Conservation (phyloP, 2,113 vertebrate species). For the Trochalopteron elliotii region DNA sequence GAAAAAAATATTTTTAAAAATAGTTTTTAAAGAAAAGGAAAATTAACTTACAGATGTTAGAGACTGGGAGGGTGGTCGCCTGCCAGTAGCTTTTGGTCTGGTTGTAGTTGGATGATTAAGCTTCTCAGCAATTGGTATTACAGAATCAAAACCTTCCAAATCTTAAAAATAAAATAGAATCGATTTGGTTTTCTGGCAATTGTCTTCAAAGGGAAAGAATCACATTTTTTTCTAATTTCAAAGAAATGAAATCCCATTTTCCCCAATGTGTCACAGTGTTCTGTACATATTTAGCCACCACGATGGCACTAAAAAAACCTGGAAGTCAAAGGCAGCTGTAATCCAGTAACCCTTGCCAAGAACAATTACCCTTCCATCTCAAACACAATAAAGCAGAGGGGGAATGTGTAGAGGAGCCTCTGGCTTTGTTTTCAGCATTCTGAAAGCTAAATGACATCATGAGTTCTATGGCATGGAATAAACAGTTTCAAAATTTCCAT, state of each 20-base stretch:
- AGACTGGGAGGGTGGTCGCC: slow-evolving; percentile 93
- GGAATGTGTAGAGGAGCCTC: not conserved
- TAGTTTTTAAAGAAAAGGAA: not conserved
- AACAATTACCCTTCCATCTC: slow-evolving; percentile 9
- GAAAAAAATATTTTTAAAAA: not conserved
- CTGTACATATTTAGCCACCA: not conserved
- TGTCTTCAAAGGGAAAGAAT: slow-evolving; percentile 37
- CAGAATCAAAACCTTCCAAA: slow-evolving; percentile 90
- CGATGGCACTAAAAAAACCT: not conserved
- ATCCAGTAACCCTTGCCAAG: not conserved
- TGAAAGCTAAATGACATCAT: not conserved
- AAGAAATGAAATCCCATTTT: slow-evolving; percentile 25
- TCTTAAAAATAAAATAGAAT: slow-evolving; percentile 80
- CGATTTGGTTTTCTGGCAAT: slow-evolving; percentile 12
- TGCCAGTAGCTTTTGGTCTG: slow-evolving; percentile 91
- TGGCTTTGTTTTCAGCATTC: not conserved
- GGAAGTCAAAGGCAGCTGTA: slow-evolving; percentile 6
- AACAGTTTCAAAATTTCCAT: not conserved
- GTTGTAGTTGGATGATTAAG: slow-evolving; percentile 92
- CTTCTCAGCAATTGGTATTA: slow-evolving; percentile 89
- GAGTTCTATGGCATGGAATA: not conserved
- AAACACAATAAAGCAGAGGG: not conserved
- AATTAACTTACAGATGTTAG: slow-evolving; percentile 87
- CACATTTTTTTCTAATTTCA: not conserved
- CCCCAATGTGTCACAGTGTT: not conserved